Base-by-base conservation (phyloP, 2,797 vertebrate genomes). In the Characodon lateralis region DNA sequence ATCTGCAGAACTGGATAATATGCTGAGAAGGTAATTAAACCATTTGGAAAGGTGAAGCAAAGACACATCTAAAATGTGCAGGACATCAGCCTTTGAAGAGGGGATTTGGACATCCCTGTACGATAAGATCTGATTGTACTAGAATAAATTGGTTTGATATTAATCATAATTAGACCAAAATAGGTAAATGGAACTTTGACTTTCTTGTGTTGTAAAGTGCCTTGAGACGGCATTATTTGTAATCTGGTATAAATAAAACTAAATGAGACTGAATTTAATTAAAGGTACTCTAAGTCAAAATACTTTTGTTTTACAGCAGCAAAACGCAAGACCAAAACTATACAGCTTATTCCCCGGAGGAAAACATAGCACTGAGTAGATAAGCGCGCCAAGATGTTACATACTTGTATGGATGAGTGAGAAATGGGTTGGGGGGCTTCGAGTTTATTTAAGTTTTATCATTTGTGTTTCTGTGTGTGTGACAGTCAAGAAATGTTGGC, bases 401-500 rank as follows among this genome's bases (percentile, higher is more conserved):
- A 71, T 31, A 53, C 43, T 76, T 74, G 35, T 48, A 72, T 71
- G 61, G n/a, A 70, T 77, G 61, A 61, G 61, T 74, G 73, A 61
- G 76, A 65, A 73, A 63, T 7, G 48, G 46, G 77, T 46, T 80
- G 76, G 73, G 75, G 71, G 79, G 72, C 77, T 77, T 69, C 69
- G 63, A 85, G 66, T 78, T 80, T 86, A 83, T 81, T 88, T 78
- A 78, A 79, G 55, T 83, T 73, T 79, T 76, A 72, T 83, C 79
- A 81, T 69, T 78, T 41, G 0, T 74, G 41, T 69, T 35, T 65
- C 28, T 26, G 56, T 72, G 51, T n/a, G 70, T 39, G 50, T n/a
- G 76, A 78, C 71, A 84, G 84, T 76, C 72, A 79, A 76, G 78
- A 83, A 83, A 81, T 59, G 80, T 71, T 78, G 79, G 85, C 83